These are phyloP conservation scores for Brachionus paranguensis DNA, from an alignment of 1,140 invertebrate genomes.

Conservation along the genomic window DNA sequence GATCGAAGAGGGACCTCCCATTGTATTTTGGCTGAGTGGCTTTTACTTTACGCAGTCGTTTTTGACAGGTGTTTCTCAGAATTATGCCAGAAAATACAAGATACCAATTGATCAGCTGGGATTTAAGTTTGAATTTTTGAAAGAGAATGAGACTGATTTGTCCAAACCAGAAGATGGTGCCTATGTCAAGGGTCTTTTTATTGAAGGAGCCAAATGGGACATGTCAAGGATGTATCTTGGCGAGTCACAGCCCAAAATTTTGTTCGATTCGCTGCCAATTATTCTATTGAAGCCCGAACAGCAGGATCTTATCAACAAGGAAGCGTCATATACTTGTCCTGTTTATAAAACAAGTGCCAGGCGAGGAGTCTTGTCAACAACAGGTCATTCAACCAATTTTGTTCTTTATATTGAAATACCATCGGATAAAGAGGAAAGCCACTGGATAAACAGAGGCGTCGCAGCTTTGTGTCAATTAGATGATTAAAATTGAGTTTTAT, in stretches of 20 bases:
- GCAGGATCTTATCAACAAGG: slow-evolving; percentile 61
- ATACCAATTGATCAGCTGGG: slow-evolving; percentile 55
- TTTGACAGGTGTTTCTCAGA: slow-evolving; percentile 56
- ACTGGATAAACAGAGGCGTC: slow-evolving; percentile 74
- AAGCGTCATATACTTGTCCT: slow-evolving; percentile 68
- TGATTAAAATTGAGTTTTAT: neutral
- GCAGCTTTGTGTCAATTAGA: slow-evolving; percentile 8
- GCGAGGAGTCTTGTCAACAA: slow-evolving; percentile 76
- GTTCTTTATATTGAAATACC: slow-evolving; percentile 72
- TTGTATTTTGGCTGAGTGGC: slow-evolving; percentile 54
- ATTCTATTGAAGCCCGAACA: slow-evolving; percentile 42
- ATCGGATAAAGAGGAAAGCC: slow-evolving; percentile 63
- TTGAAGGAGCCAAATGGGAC: slow-evolving; percentile 88
- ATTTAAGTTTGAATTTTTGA: slow-evolving; percentile 55
- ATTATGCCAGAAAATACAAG: slow-evolving; percentile 56
- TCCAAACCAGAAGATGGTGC: slow-evolving; percentile 55
- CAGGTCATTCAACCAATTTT: slow-evolving; percentile 89
- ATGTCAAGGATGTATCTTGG: slow-evolving; percentile 43
- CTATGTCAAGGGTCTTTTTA: slow-evolving; percentile 66
- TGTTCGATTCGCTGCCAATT: slow-evolving; percentile 48
- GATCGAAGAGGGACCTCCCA: neutral
- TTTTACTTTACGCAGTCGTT: slow-evolving; percentile 57
- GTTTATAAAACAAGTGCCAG: slow-evolving; percentile 83
- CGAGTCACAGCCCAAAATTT: slow-evolving; percentile 44
- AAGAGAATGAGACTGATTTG: slow-evolving; percentile 50